Evolutionary conservation across 1,140 invertebrate species (phyloP), one percentile per base, ranked within the genome.

Genomic region (Rhagoletis zephyria): DNA sequence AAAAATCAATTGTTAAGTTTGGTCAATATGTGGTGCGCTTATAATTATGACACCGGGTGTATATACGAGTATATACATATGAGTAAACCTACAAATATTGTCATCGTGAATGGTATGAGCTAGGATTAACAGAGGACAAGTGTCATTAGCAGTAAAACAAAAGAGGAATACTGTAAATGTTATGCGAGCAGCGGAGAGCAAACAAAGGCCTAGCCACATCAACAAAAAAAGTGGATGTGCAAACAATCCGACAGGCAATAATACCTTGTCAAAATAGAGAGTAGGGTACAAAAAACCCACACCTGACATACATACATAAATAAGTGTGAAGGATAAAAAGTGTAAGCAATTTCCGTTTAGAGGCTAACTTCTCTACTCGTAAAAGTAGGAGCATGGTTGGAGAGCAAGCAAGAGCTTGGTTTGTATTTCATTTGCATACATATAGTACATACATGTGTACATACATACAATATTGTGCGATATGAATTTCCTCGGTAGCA

Each of bases 71-170:
- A 81, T 30, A n/a, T 56, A 42, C 70, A 42, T 51, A 74, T 51
- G 70, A 40, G 48, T 74, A 74, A 16, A 4, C 0, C 7, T 42
- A 51, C 48, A 42, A n/a, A 74, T 48, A 9, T 1, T 30, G 30
- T 30, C 30, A 30, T 30, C 30, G 12, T 74, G 42, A 10, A 6
- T 51, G 48, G 45, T 59, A 56, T 2, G 9, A 81, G 16, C 45
- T 81, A 5, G 7, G 16, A 81, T n/a, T 19, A 19, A 9, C 12
- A 70, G 48, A 0, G 30, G 45, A 56, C 5, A 48, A 19, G 4
- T 81, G n/a, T 63, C 61, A 63, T 63, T 63, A 63, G 61, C 61
- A 63, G n/a, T 63, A n/a, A 19, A 56, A 56, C 16, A 81, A 81
- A 10, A 4, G 45, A 56, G 3, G 30, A 56, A n/a, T 42, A 48